These are phyloP conservation scores for Lipotes vexillifer DNA, from an alignment of 2,113 vertebrate species.

Conservation along the genomic window DNA sequence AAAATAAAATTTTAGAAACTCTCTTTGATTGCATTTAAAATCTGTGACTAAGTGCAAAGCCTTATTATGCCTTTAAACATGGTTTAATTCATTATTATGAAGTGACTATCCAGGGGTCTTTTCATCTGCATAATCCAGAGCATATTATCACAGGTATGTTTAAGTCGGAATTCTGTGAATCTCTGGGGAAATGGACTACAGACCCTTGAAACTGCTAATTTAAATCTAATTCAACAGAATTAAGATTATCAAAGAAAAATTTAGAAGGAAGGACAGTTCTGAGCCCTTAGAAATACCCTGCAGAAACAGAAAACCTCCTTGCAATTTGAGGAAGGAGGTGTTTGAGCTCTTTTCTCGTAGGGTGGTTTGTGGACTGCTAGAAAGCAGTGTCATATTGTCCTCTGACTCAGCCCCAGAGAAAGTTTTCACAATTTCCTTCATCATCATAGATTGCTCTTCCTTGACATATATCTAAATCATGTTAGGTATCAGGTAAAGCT, in stretches of 20 bases:
- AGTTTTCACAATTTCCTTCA: neutral
- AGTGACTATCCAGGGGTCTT: neutral
- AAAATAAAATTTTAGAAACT: neutral
- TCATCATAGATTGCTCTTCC: neutral
- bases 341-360: neutral
- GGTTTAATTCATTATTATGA: neutral
- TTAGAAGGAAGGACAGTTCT: neutral
- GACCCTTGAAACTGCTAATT: neutral
- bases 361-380: neutral
- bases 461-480: neutral
- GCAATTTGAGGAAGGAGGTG: neutral
- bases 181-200: neutral
- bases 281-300: neutral
- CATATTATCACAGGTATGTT: neutral
- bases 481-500: neutral
- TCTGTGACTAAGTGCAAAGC: neutral
- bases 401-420: neutral
- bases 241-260: neutral
- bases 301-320: neutral
- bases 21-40: neutral
- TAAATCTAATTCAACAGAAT: constrained; percentile 5
- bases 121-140: neutral
- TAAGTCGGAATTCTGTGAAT: neutral
- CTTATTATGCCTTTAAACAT: neutral
- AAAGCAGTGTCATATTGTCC: neutral